Percentiles rank a stretch among this genome's conserved stretches.
Conservation (phyloP, 2,888 invertebrate species). For the Horisme vitalbata region DNA sequence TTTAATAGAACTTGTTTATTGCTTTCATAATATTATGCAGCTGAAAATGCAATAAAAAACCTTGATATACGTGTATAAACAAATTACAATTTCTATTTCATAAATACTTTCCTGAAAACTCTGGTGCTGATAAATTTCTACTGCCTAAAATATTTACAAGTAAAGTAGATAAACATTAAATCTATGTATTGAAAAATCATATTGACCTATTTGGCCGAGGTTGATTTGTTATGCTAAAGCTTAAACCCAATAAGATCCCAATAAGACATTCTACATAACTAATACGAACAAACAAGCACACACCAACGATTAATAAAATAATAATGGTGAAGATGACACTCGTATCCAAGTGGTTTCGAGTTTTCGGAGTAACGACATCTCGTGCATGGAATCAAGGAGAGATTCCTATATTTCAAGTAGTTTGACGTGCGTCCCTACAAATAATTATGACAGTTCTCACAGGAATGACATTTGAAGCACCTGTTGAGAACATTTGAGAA, state of each 20-base stretch:
- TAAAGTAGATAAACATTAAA: no score
- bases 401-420: constrained; percentile 30
- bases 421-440: constrained; percentile 51
- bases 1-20: no score
- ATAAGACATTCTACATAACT: constrained; percentile 12
- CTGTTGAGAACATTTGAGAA: constrained; percentile 38
- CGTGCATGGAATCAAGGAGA: constrained; percentile 20
- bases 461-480: constrained; percentile 56
- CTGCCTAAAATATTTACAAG: no score
- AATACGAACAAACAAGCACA: constrained; percentile 7
- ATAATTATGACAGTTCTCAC: constrained; percentile 73
- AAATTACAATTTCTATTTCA: no score
- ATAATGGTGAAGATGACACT: constrained; percentile 28
- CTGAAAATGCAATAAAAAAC: no score
- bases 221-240: no score
- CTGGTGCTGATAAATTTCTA: no score
- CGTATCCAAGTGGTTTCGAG: constrained; percentile 19
- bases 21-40: no score
- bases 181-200: no score
- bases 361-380: constrained; percentile 32
- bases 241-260: constrained; percentile 1
- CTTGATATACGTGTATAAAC: no score
- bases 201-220: no score
- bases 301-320: constrained; percentile 22
- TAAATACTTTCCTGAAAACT: no score